These are phyloP conservation scores for Alcedo atthis DNA, from an alignment of 2,797 vertebrate genomes.

Conservation along the genomic window DNA sequence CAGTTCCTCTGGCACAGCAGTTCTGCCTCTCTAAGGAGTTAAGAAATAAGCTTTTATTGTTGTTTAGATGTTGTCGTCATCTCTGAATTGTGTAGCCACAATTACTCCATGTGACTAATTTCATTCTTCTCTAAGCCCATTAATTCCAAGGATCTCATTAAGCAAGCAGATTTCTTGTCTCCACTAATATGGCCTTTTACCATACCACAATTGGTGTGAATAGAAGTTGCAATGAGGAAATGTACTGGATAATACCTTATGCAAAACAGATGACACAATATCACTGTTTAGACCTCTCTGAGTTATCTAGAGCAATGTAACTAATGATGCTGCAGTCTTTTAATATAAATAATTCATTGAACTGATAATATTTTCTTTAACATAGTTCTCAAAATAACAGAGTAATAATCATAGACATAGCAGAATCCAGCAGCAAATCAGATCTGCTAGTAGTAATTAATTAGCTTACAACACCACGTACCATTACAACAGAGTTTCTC, in stretches of 20 bases:
- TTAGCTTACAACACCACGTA: background rate
- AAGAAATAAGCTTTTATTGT: background rate
- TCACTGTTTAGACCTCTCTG: background rate
- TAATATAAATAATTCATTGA: background rate
- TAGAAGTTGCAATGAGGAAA: constrained; percentile 35
- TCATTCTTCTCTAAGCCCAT: background rate
- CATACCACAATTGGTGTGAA: constrained; percentile 26
- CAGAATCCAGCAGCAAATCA: background rate
- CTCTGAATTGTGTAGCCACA: background rate
- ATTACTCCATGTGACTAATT: background rate
- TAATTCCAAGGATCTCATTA: constrained; percentile 28
- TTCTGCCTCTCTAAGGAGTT: background rate
- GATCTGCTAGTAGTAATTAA: background rate
- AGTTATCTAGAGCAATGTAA: background rate
- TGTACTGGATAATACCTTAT: constrained; percentile 43
- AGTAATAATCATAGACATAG: background rate
- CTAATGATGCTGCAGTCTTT: constrained; percentile 9
- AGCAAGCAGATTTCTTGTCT: background rate
- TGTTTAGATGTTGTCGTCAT: background rate
- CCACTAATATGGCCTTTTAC: background rate
- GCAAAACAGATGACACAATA: constrained; percentile 65
- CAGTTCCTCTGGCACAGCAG: background rate
- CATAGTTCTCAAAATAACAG: background rate
- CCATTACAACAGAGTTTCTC: background rate
- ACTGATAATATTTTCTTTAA: constrained; percentile 5